These are phyloP conservation scores for Chaetodon auriga DNA, from an alignment of 2,113 vertebrate genomes.

Conservation along the genomic window DNA sequence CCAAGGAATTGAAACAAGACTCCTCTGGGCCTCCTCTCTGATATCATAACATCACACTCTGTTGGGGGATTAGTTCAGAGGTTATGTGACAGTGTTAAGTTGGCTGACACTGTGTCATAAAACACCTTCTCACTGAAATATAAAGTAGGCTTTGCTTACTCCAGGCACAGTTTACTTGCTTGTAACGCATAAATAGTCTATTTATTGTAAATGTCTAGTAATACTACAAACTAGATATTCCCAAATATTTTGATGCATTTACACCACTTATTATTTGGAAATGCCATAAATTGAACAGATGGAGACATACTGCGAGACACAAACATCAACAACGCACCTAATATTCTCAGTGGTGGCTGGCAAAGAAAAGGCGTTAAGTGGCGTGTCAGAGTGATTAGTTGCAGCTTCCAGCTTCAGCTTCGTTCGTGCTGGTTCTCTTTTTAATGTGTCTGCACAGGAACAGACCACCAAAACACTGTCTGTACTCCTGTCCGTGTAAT, in stretches of 20 bases:
- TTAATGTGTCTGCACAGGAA: constrained; percentile 11
- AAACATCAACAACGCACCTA: constrained; percentile 14
- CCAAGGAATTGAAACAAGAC: background rate
- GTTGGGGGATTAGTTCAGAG: background rate
- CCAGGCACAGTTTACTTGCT: background rate
- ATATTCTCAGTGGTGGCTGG: constrained; percentile 25
- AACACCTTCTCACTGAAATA: constrained; percentile 1
- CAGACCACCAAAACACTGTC: constrained; percentile 15
- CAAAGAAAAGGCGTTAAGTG: constrained; percentile 32
- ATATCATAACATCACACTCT: background rate
- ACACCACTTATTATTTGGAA: background rate
- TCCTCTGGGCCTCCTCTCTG: background rate
- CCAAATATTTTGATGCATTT: background rate
- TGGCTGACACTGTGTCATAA: background rate
- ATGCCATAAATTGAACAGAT: constrained; percentile 13
- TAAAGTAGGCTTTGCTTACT: constrained; percentile 2
- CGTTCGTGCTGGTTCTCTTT: constrained; percentile 5
- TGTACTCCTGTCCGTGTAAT: constrained; percentile 39
- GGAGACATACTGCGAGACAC: constrained; percentile 14
- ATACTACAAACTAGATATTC: background rate
- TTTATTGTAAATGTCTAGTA: background rate
- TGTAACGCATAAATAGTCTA: background rate
- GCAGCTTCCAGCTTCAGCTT: constrained; percentile 17
- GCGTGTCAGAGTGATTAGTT: constrained; percentile 32
- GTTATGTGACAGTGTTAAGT: background rate